Percentiles rank a stretch among this genome's conserved stretches.
Evolutionary conservation across 2,888 invertebrate genomes (phyloP).

Genomic region (Pediacus dermestoides): DNA sequence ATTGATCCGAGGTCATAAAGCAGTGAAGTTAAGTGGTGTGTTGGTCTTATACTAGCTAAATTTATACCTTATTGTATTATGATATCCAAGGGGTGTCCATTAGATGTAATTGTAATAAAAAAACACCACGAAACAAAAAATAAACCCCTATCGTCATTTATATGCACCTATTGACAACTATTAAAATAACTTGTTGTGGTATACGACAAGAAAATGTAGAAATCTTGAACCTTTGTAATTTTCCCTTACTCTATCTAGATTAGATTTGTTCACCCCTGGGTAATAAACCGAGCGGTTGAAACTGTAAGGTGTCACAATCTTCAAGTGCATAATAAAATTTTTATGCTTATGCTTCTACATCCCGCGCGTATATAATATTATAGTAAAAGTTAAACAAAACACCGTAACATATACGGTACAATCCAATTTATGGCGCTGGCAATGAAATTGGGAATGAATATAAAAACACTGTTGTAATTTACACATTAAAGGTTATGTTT

Average conservation of each 20-base stretch:
- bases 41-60: constrained; percentile 34
- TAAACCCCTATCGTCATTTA: too few relatives aligned
- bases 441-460: constrained; percentile 5
- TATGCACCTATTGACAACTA: too few relatives aligned
- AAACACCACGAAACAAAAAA: too few relatives aligned
- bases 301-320: too few relatives aligned
- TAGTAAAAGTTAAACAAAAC: constrained; percentile 5
- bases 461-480: constrained; percentile 3
- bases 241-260: too few relatives aligned
- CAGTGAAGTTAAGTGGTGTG: constrained; percentile 29
- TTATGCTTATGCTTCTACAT: constrained; percentile 3
- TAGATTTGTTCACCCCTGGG: too few relatives aligned
- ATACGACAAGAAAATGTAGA: too few relatives aligned
- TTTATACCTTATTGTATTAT: constrained; percentile 26
- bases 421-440: constrained; percentile 1
- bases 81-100: constrained; percentile 19
- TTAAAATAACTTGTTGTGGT: too few relatives aligned
- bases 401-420: constrained; percentile 2
- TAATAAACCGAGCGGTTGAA: too few relatives aligned
- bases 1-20: constrained; percentile 38
- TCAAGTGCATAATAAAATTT: too few relatives aligned
- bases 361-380: too few relatives aligned
- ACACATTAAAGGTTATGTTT: constrained; percentile 4
- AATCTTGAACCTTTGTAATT: too few relatives aligned
- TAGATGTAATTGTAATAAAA: not conserved